Evolutionary conservation across 2,888 invertebrate species (phyloP).

Genomic region (Pachycephus smyrnensis): DNA sequence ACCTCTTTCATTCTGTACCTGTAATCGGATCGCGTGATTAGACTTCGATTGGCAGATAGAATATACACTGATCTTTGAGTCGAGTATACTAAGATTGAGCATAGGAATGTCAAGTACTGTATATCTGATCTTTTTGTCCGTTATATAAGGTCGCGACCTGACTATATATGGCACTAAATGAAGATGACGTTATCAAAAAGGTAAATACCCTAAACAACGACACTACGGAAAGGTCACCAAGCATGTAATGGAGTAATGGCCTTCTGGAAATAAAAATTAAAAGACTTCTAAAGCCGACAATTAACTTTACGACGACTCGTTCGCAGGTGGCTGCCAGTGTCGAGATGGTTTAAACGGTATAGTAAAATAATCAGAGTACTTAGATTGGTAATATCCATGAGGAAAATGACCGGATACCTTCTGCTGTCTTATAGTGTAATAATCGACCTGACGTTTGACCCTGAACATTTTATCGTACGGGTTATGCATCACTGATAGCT

Average conservation of each 20-base stretch:
- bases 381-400: not conserved
- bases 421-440: not conserved
- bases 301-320: constrained; percentile 10
- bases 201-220: not conserved
- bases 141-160: not conserved
- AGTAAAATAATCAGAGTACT: constrained; percentile 12
- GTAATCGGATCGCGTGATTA: not conserved
- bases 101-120: not conserved
- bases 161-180: not conserved
- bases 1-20: not conserved
- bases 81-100: not conserved
- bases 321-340: constrained; percentile 1
- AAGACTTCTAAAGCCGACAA: not conserved
- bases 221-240: not conserved
- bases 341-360: not conserved
- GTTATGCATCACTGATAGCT: not conserved
- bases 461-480: not conserved
- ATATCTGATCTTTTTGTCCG: not conserved
- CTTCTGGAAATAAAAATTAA: not conserved
- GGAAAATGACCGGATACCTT: not conserved
- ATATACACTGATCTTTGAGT: not conserved
- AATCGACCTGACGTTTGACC: not conserved
- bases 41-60: not conserved
- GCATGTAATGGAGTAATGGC: not conserved
- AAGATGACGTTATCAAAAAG: not conserved